Evolutionary conservation across 2,888 invertebrate species (phyloP).

Genomic region (Drosophila kokeensis): DNA sequence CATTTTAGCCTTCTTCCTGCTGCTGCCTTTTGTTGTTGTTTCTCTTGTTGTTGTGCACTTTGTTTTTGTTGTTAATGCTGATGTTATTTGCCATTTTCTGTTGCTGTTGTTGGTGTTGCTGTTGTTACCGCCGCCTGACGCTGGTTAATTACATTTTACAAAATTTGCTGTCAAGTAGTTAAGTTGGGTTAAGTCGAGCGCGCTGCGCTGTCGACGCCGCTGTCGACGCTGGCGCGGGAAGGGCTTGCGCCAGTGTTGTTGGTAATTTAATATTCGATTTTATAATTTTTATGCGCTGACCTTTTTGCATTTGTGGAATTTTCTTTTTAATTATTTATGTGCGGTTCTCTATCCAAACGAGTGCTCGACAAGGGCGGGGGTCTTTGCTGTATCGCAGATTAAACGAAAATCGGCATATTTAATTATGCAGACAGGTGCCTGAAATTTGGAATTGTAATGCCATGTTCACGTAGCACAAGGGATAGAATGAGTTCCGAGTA

Average conservation of each 20-base stretch:
- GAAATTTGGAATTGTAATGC: conserved; percentile 73
- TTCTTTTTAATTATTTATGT: conserved; percentile 80
- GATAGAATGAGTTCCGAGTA: not conserved
- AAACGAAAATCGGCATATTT: conserved; percentile 79
- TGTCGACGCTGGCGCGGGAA: conserved; percentile 13
- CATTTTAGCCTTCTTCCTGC: conserved; percentile 65
- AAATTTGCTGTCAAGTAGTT: conserved; percentile 84
- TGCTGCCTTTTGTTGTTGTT: conserved; percentile 16
- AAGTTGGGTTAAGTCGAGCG: conserved; percentile 81
- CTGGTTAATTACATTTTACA: conserved; percentile 84
- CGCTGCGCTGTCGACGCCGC: conserved; percentile 36
- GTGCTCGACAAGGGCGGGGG: not conserved
- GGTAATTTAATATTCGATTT: conserved; percentile 82
- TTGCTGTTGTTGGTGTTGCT: conserved; percentile 25
- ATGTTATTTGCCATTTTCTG: conserved; percentile 45
- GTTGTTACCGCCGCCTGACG: conserved; percentile 61
- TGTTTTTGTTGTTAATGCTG: conserved; percentile 67
- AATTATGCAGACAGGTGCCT: conserved; percentile 77
- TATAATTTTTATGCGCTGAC: conserved; percentile 79
- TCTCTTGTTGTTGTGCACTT: conserved; percentile 46
- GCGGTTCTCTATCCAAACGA: conserved; percentile 48
- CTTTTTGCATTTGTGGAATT: conserved; percentile 80
- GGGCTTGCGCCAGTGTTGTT: conserved; percentile 34
- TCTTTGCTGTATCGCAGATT: conserved; percentile 57
- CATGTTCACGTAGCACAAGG: conserved; percentile 24